Base-by-base conservation (phyloP, 2,113 vertebrate species). In the Leuciscus idus region DNA sequence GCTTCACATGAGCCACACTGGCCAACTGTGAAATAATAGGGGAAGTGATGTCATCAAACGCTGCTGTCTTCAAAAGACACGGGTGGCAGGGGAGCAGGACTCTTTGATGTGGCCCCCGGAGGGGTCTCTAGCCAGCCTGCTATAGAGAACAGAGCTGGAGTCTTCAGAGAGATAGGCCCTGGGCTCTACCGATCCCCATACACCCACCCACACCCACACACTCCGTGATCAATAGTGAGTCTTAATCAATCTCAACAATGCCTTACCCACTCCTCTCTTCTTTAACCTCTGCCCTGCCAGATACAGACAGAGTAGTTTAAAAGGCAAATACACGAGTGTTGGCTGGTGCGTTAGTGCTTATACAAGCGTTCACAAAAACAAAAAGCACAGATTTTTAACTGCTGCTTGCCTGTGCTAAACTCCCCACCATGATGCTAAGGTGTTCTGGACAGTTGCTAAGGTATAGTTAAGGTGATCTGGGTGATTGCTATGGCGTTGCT, bases 31-130 rank as follows among this genome's bases (percentile, higher is more conserved):
- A 36, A 77, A 89, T 85, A 90, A 90, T 91, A 91, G 28, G 62
- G 87, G 80, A 92, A 91, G 90, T 91, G 85, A 94, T 94, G 92
- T 93, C 93, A 94, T 94, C 92, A 94, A 93, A 92, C 85, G 84
- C 88, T 84, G 78, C 85, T 23, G 84, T 92, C 92, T 92, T 93
- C 93, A 95, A 93, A 94, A 91, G 88, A 83, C 78, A 36, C 33
- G 88, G 87, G 82, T 83, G 88, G 85, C 59, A 86, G 78, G 48
- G 87, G 90, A 91, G 85, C 59, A 88, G 84, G 89, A 57, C 86
- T 91, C 85, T 95, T 95, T 95, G 94, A 95, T 93, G 93, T 90
- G 88, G 88, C 90, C 91, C 92, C 91, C 79, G 15, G 59, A 80
- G 85, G 68, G 87, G 91, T 66, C 88, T 46, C 68, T 64, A 89